Evolutionary conservation across 2,888 invertebrate genomes (phyloP), one percentile per base, ranked within the genome.

Genomic region (Petrophora chlorosata): DNA sequence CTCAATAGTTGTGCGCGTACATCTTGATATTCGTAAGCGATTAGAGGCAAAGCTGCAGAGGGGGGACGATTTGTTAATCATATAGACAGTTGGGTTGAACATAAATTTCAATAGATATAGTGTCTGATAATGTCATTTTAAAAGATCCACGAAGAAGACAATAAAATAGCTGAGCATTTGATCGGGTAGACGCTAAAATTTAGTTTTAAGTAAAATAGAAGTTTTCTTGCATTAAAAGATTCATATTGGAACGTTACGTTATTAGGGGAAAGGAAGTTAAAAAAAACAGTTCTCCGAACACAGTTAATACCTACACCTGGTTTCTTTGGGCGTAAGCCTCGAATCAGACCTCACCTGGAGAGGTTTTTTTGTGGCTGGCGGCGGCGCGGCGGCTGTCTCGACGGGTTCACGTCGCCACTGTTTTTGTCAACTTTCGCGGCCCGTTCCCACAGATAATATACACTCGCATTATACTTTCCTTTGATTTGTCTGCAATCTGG

Each of bases 401-500:
- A 52, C 76, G 61, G 57, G 65, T 66, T 68, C 53, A 61, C 69
- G 78, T 66, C 82, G 81, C 79, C 77, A 63, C 64, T 62, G 74
- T 79, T 85, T 85, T 86, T 86, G 76, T 79, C 66, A 70, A 82
- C 84, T 85, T 85, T 85, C 82, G 78, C 79, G 73, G 58, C 77
- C 49, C 62, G 70, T 76, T 80, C 72, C 75, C 74, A 76, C 70
- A 67, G 49, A 67, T 75, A 74, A 74, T 76, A 75, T 69, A 74
- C 65, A 51, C 8, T 9, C 23, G 34, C 28, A 28, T 16, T 26
- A 8, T 25, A 10, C 25, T 15, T 10, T 25, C 3, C 5, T 33
- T 28, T 9, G 14, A 13, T 14, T 26, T 4, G 14, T 40, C 15
- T 16, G 9, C n/a, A 15, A 0, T 16, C n/a, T n/a, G 3, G n/a